Evolutionary conservation across 2,113 vertebrate species (phyloP).

Genomic region (Sylvicapra grimmia): DNA sequence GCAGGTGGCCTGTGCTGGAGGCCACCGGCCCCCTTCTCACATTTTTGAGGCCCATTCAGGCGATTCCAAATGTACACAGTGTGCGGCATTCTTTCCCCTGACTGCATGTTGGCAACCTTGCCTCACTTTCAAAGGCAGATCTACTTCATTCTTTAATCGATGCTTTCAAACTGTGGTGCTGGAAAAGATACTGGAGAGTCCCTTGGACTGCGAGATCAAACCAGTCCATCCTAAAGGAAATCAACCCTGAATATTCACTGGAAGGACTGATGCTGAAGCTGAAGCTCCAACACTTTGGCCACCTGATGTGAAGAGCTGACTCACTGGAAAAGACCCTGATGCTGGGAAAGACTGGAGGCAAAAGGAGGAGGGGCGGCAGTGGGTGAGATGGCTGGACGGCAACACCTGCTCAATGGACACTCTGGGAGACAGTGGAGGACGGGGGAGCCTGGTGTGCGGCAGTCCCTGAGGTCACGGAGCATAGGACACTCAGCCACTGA

Average conservation of each 20-base stretch:
- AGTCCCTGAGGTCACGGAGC: accelerated
- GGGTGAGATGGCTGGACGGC: not conserved
- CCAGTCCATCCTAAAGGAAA: not conserved
- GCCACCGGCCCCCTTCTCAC: not conserved
- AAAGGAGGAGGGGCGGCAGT: not conserved
- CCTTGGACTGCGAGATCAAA: not conserved
- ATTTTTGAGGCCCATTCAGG: not conserved
- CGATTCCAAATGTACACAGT: not conserved
- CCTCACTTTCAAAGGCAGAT: not conserved
- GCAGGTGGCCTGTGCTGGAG: not conserved
- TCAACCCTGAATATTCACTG: not conserved
- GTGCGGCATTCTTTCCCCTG: not conserved
- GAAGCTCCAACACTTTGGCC: not conserved
- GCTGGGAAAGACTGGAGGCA: not conserved
- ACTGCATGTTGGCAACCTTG: not conserved
- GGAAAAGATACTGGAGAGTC: not conserved
- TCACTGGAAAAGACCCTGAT: not conserved
- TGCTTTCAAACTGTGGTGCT: not conserved
- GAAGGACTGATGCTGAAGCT: not conserved
- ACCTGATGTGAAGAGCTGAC: not conserved
- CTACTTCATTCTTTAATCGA: not conserved
- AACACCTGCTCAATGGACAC: accelerated
- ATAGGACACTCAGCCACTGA: accelerated
- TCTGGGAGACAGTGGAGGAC: not conserved
- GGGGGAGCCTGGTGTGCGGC: not conserved